Conservation (phyloP, 2,888 invertebrate species). For the Drepana falcataria region DNA sequence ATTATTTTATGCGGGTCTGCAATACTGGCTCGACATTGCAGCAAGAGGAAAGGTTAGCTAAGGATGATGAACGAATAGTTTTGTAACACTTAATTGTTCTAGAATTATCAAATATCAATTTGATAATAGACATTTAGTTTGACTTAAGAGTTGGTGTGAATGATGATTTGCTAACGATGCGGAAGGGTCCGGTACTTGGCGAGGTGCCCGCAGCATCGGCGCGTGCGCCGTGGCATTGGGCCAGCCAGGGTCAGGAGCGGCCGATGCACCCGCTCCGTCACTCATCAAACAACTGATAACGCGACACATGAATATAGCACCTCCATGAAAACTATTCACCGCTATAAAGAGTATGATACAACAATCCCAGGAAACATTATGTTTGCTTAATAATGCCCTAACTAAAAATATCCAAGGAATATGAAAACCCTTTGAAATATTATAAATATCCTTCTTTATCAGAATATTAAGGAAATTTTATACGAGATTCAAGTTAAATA, state of each 20-base stretch:
- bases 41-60: too few species aligned
- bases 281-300: slow-evolving; percentile 19
- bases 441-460: not conserved
- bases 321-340: not conserved
- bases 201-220: slow-evolving; percentile 43
- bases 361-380: not conserved
- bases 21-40: too few species aligned
- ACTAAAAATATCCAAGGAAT: too few species aligned
- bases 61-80: too few species aligned
- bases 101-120: too few species aligned
- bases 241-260: slow-evolving; percentile 78
- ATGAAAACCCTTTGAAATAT: too few species aligned
- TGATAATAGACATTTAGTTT: too few species aligned
- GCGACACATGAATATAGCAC: not conserved
- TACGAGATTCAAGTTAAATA: slow-evolving; percentile 28
- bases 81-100: too few species aligned
- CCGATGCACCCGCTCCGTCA: slow-evolving; percentile 61
- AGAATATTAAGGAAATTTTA: slow-evolving; percentile 16
- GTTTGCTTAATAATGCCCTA: not conserved
- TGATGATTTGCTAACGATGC: slow-evolving; percentile 62
- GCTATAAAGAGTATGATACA: not conserved
- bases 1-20: too few species aligned
- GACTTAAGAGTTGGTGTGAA: slow-evolving; percentile 38
- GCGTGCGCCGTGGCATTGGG: slow-evolving; percentile 69
- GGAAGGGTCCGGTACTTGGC: slow-evolving; percentile 67